Evolutionary conservation across 2,888 invertebrate genomes (phyloP).

Genomic region (Cremastinae sp.): DNA sequence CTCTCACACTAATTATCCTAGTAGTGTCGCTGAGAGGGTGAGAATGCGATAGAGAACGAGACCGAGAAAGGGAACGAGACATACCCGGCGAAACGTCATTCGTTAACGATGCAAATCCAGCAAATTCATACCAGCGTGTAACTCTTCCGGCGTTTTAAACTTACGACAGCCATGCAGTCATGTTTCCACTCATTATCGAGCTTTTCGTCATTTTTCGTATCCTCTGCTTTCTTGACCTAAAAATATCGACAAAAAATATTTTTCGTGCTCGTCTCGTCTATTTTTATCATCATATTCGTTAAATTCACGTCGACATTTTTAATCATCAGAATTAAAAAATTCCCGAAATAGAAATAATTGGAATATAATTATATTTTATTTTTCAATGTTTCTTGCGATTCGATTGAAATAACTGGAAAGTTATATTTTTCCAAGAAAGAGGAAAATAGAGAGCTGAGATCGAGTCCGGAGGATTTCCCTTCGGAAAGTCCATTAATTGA

Average conservation of each 20-base stretch:
- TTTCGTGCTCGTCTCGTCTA: no score
- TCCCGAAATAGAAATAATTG: no score
- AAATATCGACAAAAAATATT: no score
- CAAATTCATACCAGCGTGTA: constrained; percentile 55
- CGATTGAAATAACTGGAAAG: no score
- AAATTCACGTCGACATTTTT: no score
- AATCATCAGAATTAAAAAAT: no score
- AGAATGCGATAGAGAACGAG: background rate
- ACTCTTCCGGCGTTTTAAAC: constrained; percentile 60
- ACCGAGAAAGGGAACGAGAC: background rate
- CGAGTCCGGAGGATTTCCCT: constrained; percentile 30
- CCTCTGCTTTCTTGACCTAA: background rate
- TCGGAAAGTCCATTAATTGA: constrained; percentile 47
- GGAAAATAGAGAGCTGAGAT: no score
- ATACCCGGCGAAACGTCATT: constrained; percentile 46
- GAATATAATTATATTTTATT: no score
- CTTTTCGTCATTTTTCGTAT: background rate
- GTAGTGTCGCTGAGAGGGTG: background rate
- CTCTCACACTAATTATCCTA: constrained; percentile 27
- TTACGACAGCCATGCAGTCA: constrained; percentile 52
- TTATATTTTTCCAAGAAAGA: no score
- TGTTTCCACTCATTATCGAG: background rate
- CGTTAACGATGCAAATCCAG: constrained; percentile 61
- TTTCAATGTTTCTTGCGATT: no score
- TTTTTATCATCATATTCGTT: no score